A percentile compares a stretch with the other conserved stretches of the same genome.
Conservation (phyloP, 2,797 vertebrate genomes). For the Cirrhinus molitorella region DNA sequence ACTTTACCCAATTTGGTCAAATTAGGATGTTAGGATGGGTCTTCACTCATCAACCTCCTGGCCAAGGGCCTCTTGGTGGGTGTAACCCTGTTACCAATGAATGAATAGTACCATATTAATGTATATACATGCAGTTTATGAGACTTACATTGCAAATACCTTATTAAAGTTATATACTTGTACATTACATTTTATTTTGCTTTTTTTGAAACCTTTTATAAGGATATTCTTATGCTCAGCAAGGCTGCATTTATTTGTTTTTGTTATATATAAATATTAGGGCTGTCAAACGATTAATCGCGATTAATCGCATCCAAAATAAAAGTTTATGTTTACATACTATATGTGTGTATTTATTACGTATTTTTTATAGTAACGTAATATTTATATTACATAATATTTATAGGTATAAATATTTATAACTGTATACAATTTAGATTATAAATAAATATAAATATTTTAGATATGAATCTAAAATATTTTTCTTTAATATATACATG, state of each 20-base stretch:
- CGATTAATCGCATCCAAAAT: no score
- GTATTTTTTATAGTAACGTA: no score
- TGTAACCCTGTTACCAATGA: neutral
- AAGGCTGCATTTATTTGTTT: neutral
- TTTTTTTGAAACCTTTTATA: neutral
- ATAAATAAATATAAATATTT: no score
- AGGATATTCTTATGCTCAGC: neutral
- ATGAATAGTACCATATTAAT: neutral
- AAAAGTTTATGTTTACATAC: no score
- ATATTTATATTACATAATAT: no score
- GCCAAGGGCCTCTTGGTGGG: neutral
- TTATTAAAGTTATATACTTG: neutral
- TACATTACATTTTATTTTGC: neutral
- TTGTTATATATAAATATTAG: no score
- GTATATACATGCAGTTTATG: neutral
- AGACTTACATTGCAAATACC: neutral
- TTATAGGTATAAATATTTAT: no score
- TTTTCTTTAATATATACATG: no score
- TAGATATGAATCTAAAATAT: no score
- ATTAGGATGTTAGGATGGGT: neutral
- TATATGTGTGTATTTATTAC: no score
- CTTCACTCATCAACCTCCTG: neutral
- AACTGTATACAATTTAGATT: no score
- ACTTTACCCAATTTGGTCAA: slow-evolving; percentile 4
- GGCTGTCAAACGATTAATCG: no score